Evolutionary conservation across 1,140 invertebrate species (phyloP).

Genomic region (Eueides isabella): DNA sequence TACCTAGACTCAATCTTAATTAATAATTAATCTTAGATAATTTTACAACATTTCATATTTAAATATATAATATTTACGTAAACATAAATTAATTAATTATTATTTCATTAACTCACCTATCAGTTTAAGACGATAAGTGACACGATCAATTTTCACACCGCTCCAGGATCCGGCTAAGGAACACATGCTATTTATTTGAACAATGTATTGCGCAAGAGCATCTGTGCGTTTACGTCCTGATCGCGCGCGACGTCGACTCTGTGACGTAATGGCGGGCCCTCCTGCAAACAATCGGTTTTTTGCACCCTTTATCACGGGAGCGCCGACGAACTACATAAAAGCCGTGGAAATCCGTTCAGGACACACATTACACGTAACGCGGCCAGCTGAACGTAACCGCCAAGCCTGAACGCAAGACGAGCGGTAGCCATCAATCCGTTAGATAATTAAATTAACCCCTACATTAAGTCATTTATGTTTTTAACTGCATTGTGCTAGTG

Average conservation of each 20-base stretch:
- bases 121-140: constrained; percentile 22
- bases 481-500: constrained; percentile 54
- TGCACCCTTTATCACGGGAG: constrained; percentile 78
- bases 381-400: constrained; percentile 68
- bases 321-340: constrained; percentile 74
- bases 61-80: no score
- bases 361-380: constrained; percentile 74
- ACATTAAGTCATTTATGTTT: constrained; percentile 41
- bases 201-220: constrained; percentile 71
- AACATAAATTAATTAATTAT: neutral
- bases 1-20: no score
- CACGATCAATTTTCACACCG: constrained; percentile 63
- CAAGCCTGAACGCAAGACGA: constrained; percentile 53
- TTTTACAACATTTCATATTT: no score
- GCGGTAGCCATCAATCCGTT: constrained; percentile 41
- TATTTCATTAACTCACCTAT: neutral
- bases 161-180: constrained; percentile 67
- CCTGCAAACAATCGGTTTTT: constrained; percentile 76
- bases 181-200: constrained; percentile 79
- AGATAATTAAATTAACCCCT: constrained; percentile 40
- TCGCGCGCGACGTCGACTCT: constrained; percentile 62
- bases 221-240: constrained; percentile 66
- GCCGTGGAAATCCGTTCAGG: constrained; percentile 75
- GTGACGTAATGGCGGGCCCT: constrained; percentile 73
- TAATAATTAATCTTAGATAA: neutral